Conservation (phyloP, 1,140 invertebrate species). For the Drosophila busckii region DNA sequence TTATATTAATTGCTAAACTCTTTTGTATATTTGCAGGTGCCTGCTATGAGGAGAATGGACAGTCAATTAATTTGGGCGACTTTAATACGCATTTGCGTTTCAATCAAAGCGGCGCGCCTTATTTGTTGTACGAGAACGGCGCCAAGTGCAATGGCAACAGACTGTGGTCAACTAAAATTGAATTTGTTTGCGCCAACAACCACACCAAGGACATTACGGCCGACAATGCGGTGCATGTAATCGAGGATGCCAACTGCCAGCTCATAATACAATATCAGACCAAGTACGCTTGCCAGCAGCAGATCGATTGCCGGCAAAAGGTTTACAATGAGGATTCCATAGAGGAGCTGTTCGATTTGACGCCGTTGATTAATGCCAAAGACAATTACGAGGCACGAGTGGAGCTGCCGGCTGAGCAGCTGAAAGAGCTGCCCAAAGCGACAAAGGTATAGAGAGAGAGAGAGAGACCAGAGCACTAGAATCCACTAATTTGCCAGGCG, state of each 20-base stretch:
- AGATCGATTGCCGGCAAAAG: conserved; percentile 67
- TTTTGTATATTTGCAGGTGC: conserved; percentile 61
- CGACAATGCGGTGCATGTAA: conserved; percentile 64
- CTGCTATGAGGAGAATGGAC: conserved; percentile 52
- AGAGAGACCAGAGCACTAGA: conserved; percentile 7
- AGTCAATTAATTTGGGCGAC: conserved; percentile 77
- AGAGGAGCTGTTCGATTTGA: conserved; percentile 77
- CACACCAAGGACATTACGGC: conserved; percentile 50
- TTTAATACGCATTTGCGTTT: conserved; percentile 79
- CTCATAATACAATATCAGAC: conserved; percentile 80
- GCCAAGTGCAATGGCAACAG: conserved; percentile 61
- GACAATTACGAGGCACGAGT: conserved; percentile 79
- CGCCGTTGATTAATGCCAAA: conserved; percentile 76
- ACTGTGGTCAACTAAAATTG: conserved; percentile 80
- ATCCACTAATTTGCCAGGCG: conserved; percentile 38
- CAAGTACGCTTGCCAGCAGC: conserved; percentile 78
- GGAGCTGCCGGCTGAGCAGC: conserved; percentile 50
- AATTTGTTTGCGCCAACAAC: conserved; percentile 80
- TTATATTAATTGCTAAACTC: conserved; percentile 31
- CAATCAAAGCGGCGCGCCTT: conserved; percentile 79
- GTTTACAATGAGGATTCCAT: conserved; percentile 47
- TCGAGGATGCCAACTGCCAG: conserved; percentile 79
- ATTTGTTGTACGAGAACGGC: conserved; percentile 81
- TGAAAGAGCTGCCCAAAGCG: conserved; percentile 55
- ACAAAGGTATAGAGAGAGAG: too few species aligned